Conservation (phyloP, 2,888 invertebrate species). For the Meghimatium bilineatum region DNA sequence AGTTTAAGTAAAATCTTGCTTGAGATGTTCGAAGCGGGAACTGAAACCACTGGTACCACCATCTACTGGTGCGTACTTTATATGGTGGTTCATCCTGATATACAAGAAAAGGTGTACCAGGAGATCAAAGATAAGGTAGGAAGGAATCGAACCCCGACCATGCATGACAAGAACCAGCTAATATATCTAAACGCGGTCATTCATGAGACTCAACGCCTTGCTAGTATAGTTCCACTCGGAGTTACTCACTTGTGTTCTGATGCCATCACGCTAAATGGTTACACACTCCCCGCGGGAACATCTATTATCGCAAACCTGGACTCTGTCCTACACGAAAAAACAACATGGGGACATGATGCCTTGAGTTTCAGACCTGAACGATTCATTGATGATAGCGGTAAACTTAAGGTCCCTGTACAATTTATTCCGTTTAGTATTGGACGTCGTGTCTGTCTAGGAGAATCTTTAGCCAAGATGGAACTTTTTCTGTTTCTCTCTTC, state of each 20-base stretch:
- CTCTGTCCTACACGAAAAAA: slow-evolving; percentile 53
- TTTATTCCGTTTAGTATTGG: slow-evolving; percentile 4
- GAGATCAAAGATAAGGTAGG: too few relatives aligned
- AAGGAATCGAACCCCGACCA: too few relatives aligned
- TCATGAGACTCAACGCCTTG: slow-evolving; percentile 46
- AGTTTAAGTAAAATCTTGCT: neutral
- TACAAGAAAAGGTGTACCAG: too few relatives aligned
- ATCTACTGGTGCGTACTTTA: too few relatives aligned
- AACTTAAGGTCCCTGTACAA: neutral
- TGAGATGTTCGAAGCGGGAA: too few relatives aligned
- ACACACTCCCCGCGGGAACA: neutral
- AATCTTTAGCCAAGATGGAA: neutral
- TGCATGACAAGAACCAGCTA: neutral
- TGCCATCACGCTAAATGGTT: neutral
- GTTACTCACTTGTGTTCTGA: neutral
- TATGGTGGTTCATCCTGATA: too few relatives aligned
- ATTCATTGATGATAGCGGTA: slow-evolving; percentile 32
- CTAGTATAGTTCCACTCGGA: neutral
- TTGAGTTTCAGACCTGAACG: slow-evolving; percentile 39
- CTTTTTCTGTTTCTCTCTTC: neutral
- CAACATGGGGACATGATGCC: slow-evolving; percentile 33
- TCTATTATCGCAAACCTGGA: neutral
- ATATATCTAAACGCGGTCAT: neutral
- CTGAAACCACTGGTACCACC: too few relatives aligned
- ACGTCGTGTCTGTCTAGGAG: neutral